These are phyloP conservation scores for Ormia ochracea DNA, from an alignment of 2,888 invertebrate genomes.

Conservation along the genomic window DNA sequence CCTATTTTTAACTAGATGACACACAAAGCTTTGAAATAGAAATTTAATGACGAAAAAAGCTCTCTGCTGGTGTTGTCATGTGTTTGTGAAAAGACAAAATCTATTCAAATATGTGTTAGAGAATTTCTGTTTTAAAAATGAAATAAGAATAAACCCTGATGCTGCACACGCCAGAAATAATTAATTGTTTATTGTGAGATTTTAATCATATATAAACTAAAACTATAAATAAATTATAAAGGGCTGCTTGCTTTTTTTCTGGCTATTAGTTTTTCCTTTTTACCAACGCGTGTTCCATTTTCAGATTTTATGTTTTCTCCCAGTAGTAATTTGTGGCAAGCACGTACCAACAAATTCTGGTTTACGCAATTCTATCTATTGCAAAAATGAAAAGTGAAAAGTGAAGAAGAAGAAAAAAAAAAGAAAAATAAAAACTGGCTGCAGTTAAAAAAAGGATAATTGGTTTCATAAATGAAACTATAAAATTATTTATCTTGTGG, in stretches of 20 bases:
- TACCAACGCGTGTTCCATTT: constrained; percentile 34
- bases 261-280: constrained; percentile 22
- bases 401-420: too few relatives aligned
- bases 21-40: constrained; percentile 32
- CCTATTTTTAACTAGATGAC: constrained; percentile 40
- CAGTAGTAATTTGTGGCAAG: constrained; percentile 25
- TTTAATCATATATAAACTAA: constrained; percentile 53
- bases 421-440: background rate
- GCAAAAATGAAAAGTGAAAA: background rate
- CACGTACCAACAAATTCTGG: constrained; percentile 27
- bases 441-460: constrained; percentile 46
- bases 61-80: background rate
- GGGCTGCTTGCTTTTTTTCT: constrained; percentile 7
- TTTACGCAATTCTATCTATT: constrained; percentile 12
- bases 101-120: constrained; percentile 1
- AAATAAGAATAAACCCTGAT: background rate
- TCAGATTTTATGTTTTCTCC: constrained; percentile 32
- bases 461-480: constrained; percentile 59
- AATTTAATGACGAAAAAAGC: background rate
- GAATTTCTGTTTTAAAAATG: background rate
- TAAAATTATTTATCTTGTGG: constrained; percentile 52
- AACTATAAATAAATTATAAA: constrained; percentile 50
- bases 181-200: background rate
- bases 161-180: background rate
- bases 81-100: background rate